Percentiles rank a stretch among this genome's conserved stretches.
These are phyloP conservation scores for Trichosurus vulpecula DNA, from an alignment of 2,797 vertebrate genomes.

Conservation along the genomic window DNA sequence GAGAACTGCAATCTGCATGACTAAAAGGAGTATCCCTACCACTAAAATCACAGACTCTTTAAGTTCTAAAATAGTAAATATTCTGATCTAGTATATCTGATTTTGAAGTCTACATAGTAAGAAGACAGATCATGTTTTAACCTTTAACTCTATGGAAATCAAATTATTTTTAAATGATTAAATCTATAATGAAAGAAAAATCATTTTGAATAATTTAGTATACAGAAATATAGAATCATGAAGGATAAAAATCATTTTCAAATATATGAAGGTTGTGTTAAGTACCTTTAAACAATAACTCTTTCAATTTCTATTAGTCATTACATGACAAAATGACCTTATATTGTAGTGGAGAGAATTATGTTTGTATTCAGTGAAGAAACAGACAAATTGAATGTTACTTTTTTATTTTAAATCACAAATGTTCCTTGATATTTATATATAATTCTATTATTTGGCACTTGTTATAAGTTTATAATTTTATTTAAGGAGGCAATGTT, in stretches of 20 bases:
- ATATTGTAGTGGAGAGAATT: neutral
- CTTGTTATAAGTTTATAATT: neutral
- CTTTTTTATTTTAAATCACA: neutral
- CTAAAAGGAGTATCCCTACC: neutral
- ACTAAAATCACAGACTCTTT: neutral
- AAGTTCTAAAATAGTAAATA: neutral
- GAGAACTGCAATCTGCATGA: neutral
- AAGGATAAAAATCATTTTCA: neutral
- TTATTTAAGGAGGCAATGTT: neutral
- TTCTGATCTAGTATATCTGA: neutral
- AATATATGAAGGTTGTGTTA: neutral
- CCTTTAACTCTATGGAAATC: neutral
- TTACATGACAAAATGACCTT: neutral
- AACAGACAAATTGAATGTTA: neutral
- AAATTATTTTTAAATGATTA: neutral
- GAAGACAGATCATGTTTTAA: neutral
- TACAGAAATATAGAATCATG: neutral
- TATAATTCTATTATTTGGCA: neutral
- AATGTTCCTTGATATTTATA: neutral
- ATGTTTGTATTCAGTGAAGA: neutral
- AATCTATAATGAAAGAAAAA: neutral
- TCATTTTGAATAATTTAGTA: no score
- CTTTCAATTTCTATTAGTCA: neutral
- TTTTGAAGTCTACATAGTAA: neutral
- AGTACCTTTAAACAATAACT: neutral